Evolutionary conservation across 2,888 invertebrate species (phyloP), one percentile per base, ranked within the genome.

Genomic region (Antheraea yamamai): DNA sequence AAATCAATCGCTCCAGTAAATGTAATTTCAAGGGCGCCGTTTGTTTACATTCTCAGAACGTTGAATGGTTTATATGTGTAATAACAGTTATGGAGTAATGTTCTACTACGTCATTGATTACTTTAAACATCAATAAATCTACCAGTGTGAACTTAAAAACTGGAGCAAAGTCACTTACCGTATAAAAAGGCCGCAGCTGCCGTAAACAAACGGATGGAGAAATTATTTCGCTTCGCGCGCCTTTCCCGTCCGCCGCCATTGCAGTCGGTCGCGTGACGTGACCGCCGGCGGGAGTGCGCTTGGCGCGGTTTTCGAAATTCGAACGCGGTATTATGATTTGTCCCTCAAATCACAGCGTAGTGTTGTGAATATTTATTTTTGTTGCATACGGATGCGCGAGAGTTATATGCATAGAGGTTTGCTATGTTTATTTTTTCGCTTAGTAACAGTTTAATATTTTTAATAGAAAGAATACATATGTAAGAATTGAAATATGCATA

Each of bases 111-210:
- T 64, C 35, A 39, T 52, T 61, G 35, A 30, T 6, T 47, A 47
- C 47, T 74, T 61, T 20, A 39, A 30, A 76, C 39, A 74, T 51
- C 58, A 74, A 74, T 73, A 23, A 58, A 58, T 23, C 73, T 30
- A 61, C 70, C 47, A 73, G 47, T 52, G 61, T 75, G 30, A 72
- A 70, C 51, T 35, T 74, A 58, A 73, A 73, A 76, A 74, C 74
- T 75, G 74, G 76, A 74, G 30, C 74, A 74, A 73, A 76, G 26
- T 73, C 74, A 74, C 73, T 47, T 61, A 75, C 74, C 74, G 76
- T 76, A 47, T 55, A 39, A 73, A 70, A 35, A 70, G 39, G 12
- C 39, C 30, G 68, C 39, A 58, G 68, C 73, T 52, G 73, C 70
- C 55, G 75, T 75, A 73, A 75, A 75, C 70, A 75, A 75, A 75